Evolutionary conservation across 2,797 vertebrate species (phyloP).

Genomic region (Linurgus olivaceus): DNA sequence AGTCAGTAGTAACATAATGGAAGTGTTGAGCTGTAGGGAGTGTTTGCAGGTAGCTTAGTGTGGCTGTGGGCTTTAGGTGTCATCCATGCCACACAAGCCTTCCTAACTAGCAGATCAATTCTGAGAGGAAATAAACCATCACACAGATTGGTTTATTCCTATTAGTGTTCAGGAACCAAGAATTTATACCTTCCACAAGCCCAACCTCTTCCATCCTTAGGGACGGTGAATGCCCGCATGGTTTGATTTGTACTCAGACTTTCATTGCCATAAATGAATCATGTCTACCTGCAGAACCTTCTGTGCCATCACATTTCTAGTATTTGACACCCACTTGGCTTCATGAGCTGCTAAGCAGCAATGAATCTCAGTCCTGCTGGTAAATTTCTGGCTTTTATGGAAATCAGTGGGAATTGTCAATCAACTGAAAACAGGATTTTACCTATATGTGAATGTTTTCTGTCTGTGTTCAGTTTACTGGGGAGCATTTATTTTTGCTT

Average conservation of each 20-base stretch:
- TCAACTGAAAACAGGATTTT: background rate
- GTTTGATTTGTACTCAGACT: background rate
- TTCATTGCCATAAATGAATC: background rate
- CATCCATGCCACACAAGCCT: background rate
- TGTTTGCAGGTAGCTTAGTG: background rate
- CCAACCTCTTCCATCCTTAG: fast-evolving
- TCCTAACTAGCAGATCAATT: background rate
- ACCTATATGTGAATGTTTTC: background rate
- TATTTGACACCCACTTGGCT: background rate
- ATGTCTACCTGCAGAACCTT: background rate
- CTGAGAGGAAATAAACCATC: background rate
- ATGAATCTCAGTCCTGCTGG: background rate
- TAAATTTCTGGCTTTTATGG: background rate
- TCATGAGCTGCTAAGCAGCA: background rate
- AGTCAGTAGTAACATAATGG: background rate
- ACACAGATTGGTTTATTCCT: background rate
- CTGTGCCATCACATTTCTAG: background rate
- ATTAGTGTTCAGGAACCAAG: background rate
- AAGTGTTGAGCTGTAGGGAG: background rate
- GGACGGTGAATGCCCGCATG: background rate
- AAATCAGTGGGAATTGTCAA: background rate
- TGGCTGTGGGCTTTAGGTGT: background rate
- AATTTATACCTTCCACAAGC: background rate
- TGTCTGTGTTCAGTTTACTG: background rate
- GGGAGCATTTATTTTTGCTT: background rate